Conservation (phyloP, 2,888 invertebrate species). For the Drosophila neotestacea region DNA sequence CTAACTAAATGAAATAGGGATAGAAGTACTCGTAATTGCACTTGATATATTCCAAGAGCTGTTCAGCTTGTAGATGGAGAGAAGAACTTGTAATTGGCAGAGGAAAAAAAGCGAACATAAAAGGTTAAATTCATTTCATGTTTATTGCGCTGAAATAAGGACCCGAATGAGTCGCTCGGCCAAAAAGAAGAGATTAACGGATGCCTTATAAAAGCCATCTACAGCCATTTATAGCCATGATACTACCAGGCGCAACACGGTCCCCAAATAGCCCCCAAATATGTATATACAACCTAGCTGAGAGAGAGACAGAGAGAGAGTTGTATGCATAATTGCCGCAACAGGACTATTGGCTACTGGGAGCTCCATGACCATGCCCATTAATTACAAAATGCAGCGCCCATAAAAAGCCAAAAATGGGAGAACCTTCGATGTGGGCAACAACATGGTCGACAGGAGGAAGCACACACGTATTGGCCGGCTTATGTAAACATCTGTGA, state of each 20-base stretch:
- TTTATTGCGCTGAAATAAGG: constrained; percentile 51
- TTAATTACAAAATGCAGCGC: constrained; percentile 64
- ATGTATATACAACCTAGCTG: constrained; percentile 6
- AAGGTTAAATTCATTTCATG: constrained; percentile 62
- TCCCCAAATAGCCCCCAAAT: constrained; percentile 58
- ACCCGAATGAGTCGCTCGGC: constrained; percentile 46
- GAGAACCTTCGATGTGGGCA: constrained; percentile 29
- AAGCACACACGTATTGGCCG: constrained; percentile 9
- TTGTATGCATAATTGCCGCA: constrained; percentile 61
- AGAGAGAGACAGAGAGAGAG: neutral
- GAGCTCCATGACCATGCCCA: constrained; percentile 34
- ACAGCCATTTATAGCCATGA: constrained; percentile 58
- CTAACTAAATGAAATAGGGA: constrained; percentile 7
- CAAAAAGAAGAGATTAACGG: constrained; percentile 48
- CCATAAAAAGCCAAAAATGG: constrained; percentile 54
- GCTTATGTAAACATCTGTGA: constrained; percentile 31
- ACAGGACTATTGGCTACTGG: neutral
- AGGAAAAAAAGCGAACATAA: constrained; percentile 34
- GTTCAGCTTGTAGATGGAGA: neutral
- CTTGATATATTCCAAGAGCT: constrained; percentile 5
- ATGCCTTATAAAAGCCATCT: constrained; percentile 46
- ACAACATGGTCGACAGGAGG: constrained; percentile 21
- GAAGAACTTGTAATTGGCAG: constrained; percentile 23
- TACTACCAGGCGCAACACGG: constrained; percentile 43
- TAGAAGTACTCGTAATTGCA: constrained; percentile 6